Base-by-base conservation (phyloP, 2,888 invertebrate genomes). In the Tiphia femorata region DNA sequence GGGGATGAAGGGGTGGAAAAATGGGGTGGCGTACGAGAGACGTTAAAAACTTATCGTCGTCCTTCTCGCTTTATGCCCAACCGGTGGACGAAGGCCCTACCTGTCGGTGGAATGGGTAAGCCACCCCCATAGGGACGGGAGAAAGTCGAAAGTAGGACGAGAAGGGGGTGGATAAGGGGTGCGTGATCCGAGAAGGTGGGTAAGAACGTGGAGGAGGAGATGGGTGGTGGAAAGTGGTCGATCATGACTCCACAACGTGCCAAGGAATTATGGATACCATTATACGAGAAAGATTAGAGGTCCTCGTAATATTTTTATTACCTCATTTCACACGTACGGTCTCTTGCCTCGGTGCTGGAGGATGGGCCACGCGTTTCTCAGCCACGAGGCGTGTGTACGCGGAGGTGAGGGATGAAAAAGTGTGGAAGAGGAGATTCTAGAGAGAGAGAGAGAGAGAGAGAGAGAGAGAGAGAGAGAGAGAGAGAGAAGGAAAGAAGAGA, bases 241-340 rank as follows among this genome's bases (percentile, higher is more conserved):
- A 75, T 78, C 76, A 68, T 69, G 78, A 67, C 72, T 69, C 63
- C 70, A 64, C 68, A 73, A 73, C 71, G 68, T 58, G 62, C 49
- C 58, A 46, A 70, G 71, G 74, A 79, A 79, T 79, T 77, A 79
- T 77, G 78, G 77, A 74, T 68, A 73, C 76, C 72, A 76, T 79
- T 79, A 79, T 76, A 74, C 66, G 66, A 69, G 69, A 70, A 77
- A 78, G 78, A 78, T 79, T 78, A 79, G 73, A 76, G 70, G 67
- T 67, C 67, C 74, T 77, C 77, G 76, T 79, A 79, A 79, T 79
- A 79, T 79, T 79, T 79, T 79, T 79, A 79, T 78, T 65, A 70
- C 67, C 70, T 62, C 62, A 51, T 67, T 65, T 65, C 67, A 58
- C 67, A 69, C 61, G 48, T 58, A 64, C 62, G 48, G 12, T 37